These are phyloP conservation scores for Trichonephila inaurata DNA, from an alignment of 1,140 invertebrate species.

Conservation along the genomic window DNA sequence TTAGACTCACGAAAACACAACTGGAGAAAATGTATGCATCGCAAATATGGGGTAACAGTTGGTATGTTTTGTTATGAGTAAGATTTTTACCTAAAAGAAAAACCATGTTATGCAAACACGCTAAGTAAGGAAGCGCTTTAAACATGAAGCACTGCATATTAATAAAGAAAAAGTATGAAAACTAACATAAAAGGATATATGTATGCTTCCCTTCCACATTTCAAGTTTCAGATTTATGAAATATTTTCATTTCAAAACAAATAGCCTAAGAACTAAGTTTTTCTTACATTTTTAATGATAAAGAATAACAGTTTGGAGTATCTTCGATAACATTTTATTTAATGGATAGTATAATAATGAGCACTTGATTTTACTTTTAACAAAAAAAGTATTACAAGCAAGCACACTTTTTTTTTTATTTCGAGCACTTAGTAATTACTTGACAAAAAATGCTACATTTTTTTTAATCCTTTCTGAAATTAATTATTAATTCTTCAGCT, in stretches of 20 bases:
- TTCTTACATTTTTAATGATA: not conserved
- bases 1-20: not conserved
- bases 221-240: conserved; percentile 2
- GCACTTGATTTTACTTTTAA: not conserved
- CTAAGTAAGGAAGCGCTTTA: conserved; percentile 47
- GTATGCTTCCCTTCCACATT: not conserved
- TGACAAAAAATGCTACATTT: too few relatives aligned
- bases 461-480: too few relatives aligned
- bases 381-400: not conserved
- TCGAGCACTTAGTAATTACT: too few relatives aligned
- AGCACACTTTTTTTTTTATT: not conserved
- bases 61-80: conserved; percentile 22
- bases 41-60: conserved; percentile 37
- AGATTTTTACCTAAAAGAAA: conserved; percentile 44
- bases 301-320: not conserved
- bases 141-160: conserved; percentile 52
- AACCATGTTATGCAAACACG: conserved; percentile 50
- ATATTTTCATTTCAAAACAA: conserved; percentile 5
- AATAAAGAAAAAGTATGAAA: conserved; percentile 47
- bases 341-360: not conserved
- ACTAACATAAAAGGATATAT: not conserved
- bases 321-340: not conserved
- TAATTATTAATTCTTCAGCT: too few relatives aligned
- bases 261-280: not conserved
- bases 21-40: conserved; percentile 9